Evolutionary conservation across 64 coral and sea anemone species (phyloP), one percentile per base, ranked within the genome.

Genomic region (Platygyra sinensis): DNA sequence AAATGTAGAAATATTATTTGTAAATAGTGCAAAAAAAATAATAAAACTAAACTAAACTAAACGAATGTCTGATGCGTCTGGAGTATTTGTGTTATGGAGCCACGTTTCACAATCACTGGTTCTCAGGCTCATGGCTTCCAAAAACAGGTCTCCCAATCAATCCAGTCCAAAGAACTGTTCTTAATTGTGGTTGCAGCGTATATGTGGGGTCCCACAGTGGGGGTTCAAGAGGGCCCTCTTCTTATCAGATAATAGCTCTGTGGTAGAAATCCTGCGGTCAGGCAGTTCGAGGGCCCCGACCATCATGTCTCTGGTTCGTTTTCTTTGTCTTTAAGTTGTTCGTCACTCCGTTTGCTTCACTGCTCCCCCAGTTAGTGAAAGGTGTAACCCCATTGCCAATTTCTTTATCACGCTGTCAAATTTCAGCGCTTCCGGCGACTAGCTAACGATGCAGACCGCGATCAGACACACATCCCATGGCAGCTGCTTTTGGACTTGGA

Each of bases 41-140:
- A n/a, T n/a, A n/a, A n/a, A n/a, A n/a, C n/a, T n/a, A n/a, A n/a
- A n/a, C n/a, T n/a, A n/a, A n/a, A n/a, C n/a, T n/a, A n/a, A n/a
- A n/a, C n/a, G n/a, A n/a, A n/a, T n/a, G n/a, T n/a, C 89, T 18
- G 79, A 91, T 83, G 88, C 79, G 5, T 80, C 89, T 8, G 89
- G 89, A 30, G 54, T 72, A 29, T 5, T 88, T 32, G 72, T n/a
- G 72, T 31, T 88, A 76, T 8, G 73, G 31, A 32, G 30, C 86
- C 7, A 6, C 51, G 14, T 77, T 77, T 18, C 75, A 77, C 38
- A 3, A 39, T 77, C 75, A 77, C 75, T 77, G 86, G 72, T 77
- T 88, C 19, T 75, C 72, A 30, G 86, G 86, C 3, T 29, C 71
- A 46, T 73, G 49, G 71, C 52, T n/a, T n/a, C n/a, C n/a, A n/a